These are phyloP conservation scores for Agraylea sexmaculata DNA, from an alignment of 1,140 invertebrate species.

Conservation along the genomic window DNA sequence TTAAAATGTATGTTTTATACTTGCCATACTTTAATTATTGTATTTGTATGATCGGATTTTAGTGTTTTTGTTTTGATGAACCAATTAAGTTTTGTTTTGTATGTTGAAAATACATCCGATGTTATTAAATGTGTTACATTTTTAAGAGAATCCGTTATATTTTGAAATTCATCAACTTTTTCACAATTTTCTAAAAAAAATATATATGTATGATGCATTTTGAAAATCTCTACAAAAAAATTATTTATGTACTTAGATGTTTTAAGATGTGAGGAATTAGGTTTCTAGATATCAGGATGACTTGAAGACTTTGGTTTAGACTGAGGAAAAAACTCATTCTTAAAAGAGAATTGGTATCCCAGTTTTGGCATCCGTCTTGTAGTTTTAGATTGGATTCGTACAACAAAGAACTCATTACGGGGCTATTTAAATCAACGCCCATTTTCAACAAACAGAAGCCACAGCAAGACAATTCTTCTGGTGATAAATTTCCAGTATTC, in stretches of 20 bases:
- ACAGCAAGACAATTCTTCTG: slow-evolving; percentile 6
- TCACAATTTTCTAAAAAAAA: slow-evolving; percentile 11
- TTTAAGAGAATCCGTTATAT: slow-evolving; percentile 3
- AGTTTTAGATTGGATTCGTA: not conserved
- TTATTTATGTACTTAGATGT: slow-evolving; percentile 4
- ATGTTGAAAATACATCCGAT: not conserved
- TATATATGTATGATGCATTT: not conserved
- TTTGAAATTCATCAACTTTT: slow-evolving; percentile 7
- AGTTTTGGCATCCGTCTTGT: not conserved
- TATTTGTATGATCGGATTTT: not conserved
- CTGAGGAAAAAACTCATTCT: not conserved
- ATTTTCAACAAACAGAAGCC: slow-evolving; percentile 8
- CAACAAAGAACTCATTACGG: not conserved
- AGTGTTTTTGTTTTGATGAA: not conserved
- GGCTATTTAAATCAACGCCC: slow-evolving; percentile 1
- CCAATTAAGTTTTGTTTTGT: not conserved
- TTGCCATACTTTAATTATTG: not conserved
- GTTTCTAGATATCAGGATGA: not conserved
- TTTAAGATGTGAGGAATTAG: not conserved
- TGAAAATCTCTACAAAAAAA: too few relatives aligned
- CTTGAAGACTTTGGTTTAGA: not conserved
- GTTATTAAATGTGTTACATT: slow-evolving; percentile 1
- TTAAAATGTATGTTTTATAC: not conserved
- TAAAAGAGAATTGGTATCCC: not conserved
- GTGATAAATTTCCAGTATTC: not conserved